Conservation (phyloP, 2,888 invertebrate genomes). For the Diarsia dahlii region DNA sequence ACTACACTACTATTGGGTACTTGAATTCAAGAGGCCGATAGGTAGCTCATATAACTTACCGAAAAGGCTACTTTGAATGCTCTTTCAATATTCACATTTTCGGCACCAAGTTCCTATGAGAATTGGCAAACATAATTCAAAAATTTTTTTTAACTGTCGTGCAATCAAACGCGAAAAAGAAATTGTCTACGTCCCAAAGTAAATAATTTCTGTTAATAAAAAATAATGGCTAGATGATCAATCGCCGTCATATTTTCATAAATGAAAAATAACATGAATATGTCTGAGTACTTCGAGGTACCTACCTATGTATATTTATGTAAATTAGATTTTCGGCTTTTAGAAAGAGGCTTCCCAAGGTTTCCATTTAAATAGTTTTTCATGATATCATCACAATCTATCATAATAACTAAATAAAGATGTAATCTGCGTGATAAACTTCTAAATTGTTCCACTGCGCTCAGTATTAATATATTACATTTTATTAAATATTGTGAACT, state of each 20-base stretch:
- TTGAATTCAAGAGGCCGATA: not conserved
- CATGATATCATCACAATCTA: slow-evolving; percentile 44
- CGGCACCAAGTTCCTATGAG: not conserved
- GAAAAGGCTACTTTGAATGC: not conserved
- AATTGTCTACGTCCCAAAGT: not conserved
- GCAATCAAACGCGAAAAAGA: not conserved
- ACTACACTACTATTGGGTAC: not conserved
- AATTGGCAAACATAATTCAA: not conserved
- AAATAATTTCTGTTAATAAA: not conserved
- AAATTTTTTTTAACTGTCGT: not conserved
- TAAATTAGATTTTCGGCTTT: not conserved
- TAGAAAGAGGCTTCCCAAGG: slow-evolving; percentile 6
- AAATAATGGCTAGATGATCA: not conserved
- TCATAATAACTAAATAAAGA: slow-evolving; percentile 42
- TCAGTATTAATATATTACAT: slow-evolving; percentile 53
- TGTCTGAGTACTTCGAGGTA: not conserved
- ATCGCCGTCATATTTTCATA: slow-evolving; percentile 4
- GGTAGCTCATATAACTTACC: not conserved
- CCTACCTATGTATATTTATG: not conserved
- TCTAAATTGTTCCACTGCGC: slow-evolving; percentile 36
- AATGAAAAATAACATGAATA: not conserved
- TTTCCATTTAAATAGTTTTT: not conserved
- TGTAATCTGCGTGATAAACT: slow-evolving; percentile 13
- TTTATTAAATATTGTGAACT: slow-evolving; percentile 11
- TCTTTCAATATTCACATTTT: not conserved